Evolutionary conservation across 2,797 vertebrate genomes (phyloP).

Genomic region (Sebastolobus alascanus): DNA sequence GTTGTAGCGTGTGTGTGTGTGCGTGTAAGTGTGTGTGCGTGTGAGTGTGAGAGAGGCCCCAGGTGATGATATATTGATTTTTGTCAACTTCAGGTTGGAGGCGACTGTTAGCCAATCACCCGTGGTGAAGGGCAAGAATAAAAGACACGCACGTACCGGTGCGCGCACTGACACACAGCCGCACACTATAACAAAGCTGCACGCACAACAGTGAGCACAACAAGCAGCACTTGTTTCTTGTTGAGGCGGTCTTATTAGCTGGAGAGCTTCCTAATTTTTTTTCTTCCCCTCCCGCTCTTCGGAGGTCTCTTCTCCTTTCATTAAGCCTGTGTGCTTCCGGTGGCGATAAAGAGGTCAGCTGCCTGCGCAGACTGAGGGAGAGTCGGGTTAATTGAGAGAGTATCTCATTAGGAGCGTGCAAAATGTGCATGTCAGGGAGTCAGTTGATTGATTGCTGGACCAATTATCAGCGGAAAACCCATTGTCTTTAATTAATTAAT

Average conservation of each 20-base stretch:
- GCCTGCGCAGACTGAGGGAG: conserved; percentile 48
- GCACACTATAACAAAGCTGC: conserved; percentile 30
- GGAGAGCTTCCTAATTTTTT: conserved; percentile 58
- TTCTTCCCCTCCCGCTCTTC: conserved; percentile 28
- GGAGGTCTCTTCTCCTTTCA: conserved; percentile 61
- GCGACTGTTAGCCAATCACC: conserved; percentile 82
- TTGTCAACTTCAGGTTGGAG: conserved; percentile 81
- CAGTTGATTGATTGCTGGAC: conserved; percentile 68
- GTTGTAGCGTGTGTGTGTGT: conserved; percentile 15
- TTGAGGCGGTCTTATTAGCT: conserved; percentile 70
- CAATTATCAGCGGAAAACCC: conserved; percentile 68
- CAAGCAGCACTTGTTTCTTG: conserved; percentile 65
- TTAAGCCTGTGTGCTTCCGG: conserved; percentile 63
- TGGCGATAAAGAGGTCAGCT: conserved; percentile 64
- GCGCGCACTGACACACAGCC: conserved; percentile 20
- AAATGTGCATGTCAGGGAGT: conserved; percentile 61
- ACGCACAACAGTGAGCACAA: conserved; percentile 60
- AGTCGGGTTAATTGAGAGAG: conserved; percentile 77
- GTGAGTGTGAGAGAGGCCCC: conserved; percentile 42
- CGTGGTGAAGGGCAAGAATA: conserved; percentile 79
- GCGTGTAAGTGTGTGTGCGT: not conserved
- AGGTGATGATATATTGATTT: conserved; percentile 85
- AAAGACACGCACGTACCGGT: conserved; percentile 44
- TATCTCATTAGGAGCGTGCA: conserved; percentile 66
- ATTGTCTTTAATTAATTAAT: conserved; percentile 77